Conservation (phyloP, 2,797 vertebrate genomes). For the Chrysocyon brachyurus region DNA sequence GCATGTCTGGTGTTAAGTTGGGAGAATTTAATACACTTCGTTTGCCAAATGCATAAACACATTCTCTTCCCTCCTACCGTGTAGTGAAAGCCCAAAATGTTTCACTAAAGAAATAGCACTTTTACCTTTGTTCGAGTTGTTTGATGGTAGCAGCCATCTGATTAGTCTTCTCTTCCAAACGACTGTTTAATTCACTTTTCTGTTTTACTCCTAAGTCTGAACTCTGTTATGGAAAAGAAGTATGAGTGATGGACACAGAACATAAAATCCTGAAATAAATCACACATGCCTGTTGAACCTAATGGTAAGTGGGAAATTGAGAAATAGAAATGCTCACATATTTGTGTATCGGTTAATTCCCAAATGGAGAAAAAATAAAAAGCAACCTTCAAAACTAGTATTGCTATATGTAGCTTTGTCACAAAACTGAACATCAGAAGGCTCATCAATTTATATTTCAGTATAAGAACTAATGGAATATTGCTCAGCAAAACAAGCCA, state of each 20-base stretch:
- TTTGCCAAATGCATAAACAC: not conserved
- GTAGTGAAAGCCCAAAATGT: rapidly evolving
- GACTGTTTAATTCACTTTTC: slow-evolving; percentile 95
- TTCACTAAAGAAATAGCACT: not conserved
- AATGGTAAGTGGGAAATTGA: slow-evolving; percentile 20
- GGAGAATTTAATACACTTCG: not conserved
- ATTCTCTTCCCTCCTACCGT: not conserved
- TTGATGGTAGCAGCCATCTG: slow-evolving; percentile 98
- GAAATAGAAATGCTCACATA: slow-evolving; percentile 8
- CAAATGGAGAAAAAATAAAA: slow-evolving; percentile 1
- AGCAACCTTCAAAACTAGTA: slow-evolving; percentile 8
- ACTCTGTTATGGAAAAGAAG: slow-evolving; percentile 88
- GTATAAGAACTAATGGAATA: not conserved
- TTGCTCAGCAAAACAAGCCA: not conserved
- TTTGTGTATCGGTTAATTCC: slow-evolving; percentile 24
- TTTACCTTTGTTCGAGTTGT: slow-evolving; percentile 97
- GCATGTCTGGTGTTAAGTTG: not conserved
- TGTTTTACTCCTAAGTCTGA: slow-evolving; percentile 95
- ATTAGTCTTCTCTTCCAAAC: slow-evolving; percentile 97
- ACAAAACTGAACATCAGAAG: slow-evolving; percentile 14
- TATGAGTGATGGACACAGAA: not conserved
- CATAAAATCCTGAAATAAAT: slow-evolving; percentile 3
- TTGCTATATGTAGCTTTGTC: not conserved
- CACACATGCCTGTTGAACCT: not conserved
- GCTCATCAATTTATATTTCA: not conserved